Conservation (phyloP, 2,113 vertebrate genomes). For the Ancistrus triradiatus region DNA sequence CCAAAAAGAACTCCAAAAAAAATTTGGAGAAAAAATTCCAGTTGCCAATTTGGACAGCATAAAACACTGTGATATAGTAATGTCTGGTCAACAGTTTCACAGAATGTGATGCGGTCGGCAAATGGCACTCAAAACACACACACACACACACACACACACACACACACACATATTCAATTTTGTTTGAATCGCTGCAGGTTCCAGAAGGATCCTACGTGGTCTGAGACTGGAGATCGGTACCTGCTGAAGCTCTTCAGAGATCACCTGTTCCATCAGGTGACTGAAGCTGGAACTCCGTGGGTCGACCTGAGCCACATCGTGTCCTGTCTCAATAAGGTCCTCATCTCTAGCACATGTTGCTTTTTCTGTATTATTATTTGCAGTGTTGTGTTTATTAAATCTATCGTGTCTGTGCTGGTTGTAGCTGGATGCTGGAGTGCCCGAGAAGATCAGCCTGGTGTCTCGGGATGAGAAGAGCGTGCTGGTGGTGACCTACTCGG, state of each 20-base stretch:
- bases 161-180: not conserved
- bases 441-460: constrained; percentile 98
- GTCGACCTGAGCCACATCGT: constrained; percentile 99
- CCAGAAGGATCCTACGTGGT: constrained; percentile 97
- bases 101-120: too few relatives aligned
- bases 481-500: constrained; percentile 97
- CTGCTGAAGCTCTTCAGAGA: constrained; percentile 98
- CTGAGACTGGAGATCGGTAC: constrained; percentile 97
- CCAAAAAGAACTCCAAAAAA: too few relatives aligned
- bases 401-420: not conserved
- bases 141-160: too few relatives aligned
- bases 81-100: too few relatives aligned
- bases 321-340: constrained; percentile 99
- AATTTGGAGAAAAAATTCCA: too few relatives aligned
- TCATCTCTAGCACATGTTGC: not conserved
- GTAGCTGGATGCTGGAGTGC: constrained; percentile 94
- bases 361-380: not conserved
- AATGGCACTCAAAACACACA: too few relatives aligned
- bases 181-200: constrained; percentile 69
- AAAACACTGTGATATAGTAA: too few relatives aligned
- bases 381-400: not conserved
- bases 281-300: constrained; percentile 95
- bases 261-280: constrained; percentile 98
- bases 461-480: constrained; percentile 98
- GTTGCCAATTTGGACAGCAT: too few relatives aligned